These are phyloP conservation scores for Scolopax bukidnonensis DNA, from an alignment of 2,797 vertebrate species.

Conservation along the genomic window DNA sequence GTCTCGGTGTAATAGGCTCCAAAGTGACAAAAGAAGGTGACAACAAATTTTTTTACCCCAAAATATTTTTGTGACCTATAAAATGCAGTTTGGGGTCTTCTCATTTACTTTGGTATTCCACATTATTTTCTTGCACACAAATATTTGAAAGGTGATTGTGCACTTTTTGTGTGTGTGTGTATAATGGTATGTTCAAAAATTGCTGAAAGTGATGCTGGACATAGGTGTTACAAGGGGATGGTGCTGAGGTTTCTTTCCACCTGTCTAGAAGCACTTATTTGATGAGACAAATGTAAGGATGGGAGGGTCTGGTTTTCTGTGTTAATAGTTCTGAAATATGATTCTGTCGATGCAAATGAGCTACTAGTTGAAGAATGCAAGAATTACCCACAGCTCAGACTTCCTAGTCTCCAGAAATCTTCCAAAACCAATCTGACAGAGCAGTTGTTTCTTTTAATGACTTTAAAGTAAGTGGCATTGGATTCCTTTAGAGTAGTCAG, in stretches of 20 bases:
- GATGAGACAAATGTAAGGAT: background rate
- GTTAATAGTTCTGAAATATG: background rate
- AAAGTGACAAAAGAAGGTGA: background rate
- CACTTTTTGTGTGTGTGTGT: background rate
- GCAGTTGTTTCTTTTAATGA: background rate
- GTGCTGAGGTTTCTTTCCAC: background rate
- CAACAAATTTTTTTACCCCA: background rate
- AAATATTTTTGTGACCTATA: background rate
- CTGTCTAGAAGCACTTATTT: background rate
- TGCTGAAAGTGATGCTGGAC: background rate
- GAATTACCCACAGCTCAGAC: background rate
- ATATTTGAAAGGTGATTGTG: background rate
- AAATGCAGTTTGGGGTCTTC: background rate
- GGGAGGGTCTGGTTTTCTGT: background rate
- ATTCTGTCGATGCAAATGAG: background rate
- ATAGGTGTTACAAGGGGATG: background rate
- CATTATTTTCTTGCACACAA: background rate
- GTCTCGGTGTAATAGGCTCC: background rate
- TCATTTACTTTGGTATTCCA: background rate
- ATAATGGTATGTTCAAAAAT: background rate
- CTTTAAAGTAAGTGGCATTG: background rate
- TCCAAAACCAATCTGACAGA: background rate
- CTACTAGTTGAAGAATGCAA: background rate
- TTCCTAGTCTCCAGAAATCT: background rate
- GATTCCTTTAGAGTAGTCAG: background rate